These are phyloP conservation scores for Enteromius anoplus DNA, from an alignment of 2,797 vertebrate genomes.

Conservation along the genomic window DNA sequence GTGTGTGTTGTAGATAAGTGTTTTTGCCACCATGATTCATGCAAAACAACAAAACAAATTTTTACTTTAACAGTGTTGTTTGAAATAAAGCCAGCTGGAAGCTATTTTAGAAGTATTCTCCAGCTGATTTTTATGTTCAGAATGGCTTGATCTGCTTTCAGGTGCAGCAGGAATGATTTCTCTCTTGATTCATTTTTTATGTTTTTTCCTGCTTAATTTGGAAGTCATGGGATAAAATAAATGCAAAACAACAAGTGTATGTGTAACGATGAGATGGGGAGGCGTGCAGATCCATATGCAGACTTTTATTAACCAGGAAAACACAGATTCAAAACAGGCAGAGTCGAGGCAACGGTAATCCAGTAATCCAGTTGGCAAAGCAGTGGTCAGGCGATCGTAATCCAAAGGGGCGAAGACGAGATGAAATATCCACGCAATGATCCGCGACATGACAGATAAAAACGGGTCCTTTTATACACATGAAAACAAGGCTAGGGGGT, in stretches of 20 bases:
- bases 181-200: background rate
- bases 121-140: background rate
- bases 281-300: too few relatives aligned
- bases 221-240: background rate
- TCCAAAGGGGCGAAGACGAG: too few relatives aligned
- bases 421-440: too few relatives aligned
- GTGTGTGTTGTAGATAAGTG: constrained; percentile 25
- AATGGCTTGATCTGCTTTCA: constrained; percentile 20
- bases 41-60: constrained; percentile 14
- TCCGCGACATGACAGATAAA: too few relatives aligned
- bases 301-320: too few relatives aligned
- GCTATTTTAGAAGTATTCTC: constrained; percentile 13
- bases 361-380: too few relatives aligned
- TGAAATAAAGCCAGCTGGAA: constrained; percentile 33
- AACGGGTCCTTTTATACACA: too few relatives aligned
- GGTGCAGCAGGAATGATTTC: background rate
- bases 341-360: too few relatives aligned
- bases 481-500: too few relatives aligned
- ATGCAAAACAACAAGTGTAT: background rate
- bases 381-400: too few relatives aligned
- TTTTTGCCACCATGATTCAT: constrained; percentile 7
- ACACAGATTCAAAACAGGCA: too few relatives aligned
- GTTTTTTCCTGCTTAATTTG: background rate
- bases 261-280: too few relatives aligned
- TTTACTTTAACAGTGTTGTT: constrained; percentile 21